Conservation (phyloP, 1,140 invertebrate species). For the Fopius arisanus region DNA sequence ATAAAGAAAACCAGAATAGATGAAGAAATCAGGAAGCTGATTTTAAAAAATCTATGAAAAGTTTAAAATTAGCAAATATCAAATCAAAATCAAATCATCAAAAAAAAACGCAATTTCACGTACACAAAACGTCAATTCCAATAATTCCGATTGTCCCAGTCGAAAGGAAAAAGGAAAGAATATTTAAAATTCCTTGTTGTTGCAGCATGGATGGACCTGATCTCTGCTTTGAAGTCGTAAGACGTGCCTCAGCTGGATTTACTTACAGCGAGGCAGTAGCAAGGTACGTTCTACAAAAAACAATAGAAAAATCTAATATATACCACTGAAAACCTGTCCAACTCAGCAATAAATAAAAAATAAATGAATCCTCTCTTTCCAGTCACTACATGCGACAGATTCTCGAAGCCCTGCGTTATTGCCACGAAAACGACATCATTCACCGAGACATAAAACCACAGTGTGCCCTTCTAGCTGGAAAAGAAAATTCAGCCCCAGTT, state of each 20-base stretch:
- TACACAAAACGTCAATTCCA: too few relatives aligned
- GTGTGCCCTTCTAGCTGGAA: constrained; percentile 90
- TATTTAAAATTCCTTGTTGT: constrained; percentile 50
- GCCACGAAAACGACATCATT: constrained; percentile 97
- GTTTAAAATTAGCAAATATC: too few relatives aligned
- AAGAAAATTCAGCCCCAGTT: constrained; percentile 97
- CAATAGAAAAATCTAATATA: too few relatives aligned
- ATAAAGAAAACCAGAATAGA: too few relatives aligned
- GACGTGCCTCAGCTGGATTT: constrained; percentile 93
- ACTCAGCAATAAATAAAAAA: too few relatives aligned
- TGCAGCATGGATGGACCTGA: constrained; percentile 98
- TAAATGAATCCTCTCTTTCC: constrained; percentile 52
- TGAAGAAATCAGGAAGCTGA: too few relatives aligned
- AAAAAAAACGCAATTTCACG: too few relatives aligned
- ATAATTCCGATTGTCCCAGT: too few relatives aligned
- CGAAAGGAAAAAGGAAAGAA: too few relatives aligned
- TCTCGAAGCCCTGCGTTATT: constrained; percentile 92
- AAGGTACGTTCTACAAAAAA: constrained; percentile 71
- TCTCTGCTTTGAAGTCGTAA: constrained; percentile 97
- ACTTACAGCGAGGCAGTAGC: constrained; percentile 99
- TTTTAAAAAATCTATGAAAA: too few relatives aligned
- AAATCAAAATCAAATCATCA: too few relatives aligned
- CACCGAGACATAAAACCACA: constrained; percentile 96
- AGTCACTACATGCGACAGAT: constrained; percentile 99
- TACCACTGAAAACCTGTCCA: too few relatives aligned